Evolutionary conservation across 2,113 vertebrate species (phyloP).

Genomic region (Aphyosemion australe): DNA sequence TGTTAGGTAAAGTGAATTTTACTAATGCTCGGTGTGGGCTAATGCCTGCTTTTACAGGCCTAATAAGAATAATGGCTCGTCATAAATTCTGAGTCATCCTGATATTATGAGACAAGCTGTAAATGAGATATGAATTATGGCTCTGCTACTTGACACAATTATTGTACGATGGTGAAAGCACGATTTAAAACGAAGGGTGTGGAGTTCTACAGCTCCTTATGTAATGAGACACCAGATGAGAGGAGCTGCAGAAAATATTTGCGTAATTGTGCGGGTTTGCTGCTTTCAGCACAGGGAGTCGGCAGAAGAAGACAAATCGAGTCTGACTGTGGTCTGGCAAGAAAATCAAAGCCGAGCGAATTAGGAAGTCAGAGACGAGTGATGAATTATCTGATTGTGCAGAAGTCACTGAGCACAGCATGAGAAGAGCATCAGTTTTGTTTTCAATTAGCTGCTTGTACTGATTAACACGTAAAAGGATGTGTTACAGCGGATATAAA

Average conservation of each 20-base stretch:
- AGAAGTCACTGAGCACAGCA: conserved; percentile 36
- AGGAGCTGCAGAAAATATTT: conserved; percentile 44
- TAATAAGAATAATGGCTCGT: conserved; percentile 72
- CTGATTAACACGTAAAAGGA: conserved; percentile 1
- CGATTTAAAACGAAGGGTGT: conserved; percentile 21
- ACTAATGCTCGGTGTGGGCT: conserved; percentile 71
- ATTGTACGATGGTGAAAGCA: conserved; percentile 15
- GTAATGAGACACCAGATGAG: conserved; percentile 24
- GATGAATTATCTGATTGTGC: conserved; percentile 43
- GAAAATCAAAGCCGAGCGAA: conserved; percentile 43
- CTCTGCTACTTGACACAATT: conserved; percentile 42
- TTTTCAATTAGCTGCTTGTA: conserved; percentile 34
- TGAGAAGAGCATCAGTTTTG: conserved; percentile 32
- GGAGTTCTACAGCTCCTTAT: not conserved
- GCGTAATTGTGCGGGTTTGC: conserved; percentile 25
- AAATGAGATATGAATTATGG: conserved; percentile 77
- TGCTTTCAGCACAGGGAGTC: conserved; percentile 22
- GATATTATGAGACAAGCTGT: conserved; percentile 74
- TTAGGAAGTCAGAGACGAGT: conserved; percentile 22
- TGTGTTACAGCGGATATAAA: not conserved
- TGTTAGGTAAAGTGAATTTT: conserved; percentile 76
- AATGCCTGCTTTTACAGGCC: conserved; percentile 75
- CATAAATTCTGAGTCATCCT: conserved; percentile 72
- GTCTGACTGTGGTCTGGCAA: conserved; percentile 40
- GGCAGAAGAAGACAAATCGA: conserved; percentile 43